Conservation (phyloP, 2,797 vertebrate genomes). For the Amblyopsis hoosieri region DNA sequence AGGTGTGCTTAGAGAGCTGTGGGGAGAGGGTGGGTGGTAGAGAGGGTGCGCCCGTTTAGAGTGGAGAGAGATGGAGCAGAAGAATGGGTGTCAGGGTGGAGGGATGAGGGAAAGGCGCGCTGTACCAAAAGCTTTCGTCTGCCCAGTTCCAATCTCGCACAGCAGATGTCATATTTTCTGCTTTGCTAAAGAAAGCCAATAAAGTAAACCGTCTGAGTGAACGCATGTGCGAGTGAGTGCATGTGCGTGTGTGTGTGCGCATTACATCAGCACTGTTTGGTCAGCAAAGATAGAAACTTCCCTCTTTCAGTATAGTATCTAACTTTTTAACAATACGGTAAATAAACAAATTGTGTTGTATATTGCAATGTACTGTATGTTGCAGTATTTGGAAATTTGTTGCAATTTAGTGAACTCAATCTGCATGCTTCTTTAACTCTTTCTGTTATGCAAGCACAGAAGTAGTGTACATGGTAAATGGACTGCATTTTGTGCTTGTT, state of each 20-base stretch:
- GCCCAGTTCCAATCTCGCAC: conserved; percentile 1
- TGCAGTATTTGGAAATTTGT: too few species aligned
- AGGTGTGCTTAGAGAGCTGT: background rate
- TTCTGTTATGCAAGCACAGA: too few species aligned
- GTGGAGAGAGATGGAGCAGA: conserved; percentile 28
- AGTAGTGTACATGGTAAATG: too few species aligned
- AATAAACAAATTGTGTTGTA: too few species aligned
- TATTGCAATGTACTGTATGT: too few species aligned
- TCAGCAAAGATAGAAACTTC: background rate
- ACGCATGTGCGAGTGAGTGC: background rate
- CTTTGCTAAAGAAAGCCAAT: conserved; percentile 28
- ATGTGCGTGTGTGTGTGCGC: background rate
- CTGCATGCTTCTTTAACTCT: too few species aligned
- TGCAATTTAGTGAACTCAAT: too few species aligned
- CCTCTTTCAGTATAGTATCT: background rate
- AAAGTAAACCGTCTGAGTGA: conserved; percentile 8
- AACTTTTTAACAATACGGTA: too few species aligned
- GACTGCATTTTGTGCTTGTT: too few species aligned
- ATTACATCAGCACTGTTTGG: background rate
- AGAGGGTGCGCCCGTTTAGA: conserved; percentile 23
- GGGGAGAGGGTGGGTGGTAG: conserved; percentile 13
- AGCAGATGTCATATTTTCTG: conserved; percentile 24
- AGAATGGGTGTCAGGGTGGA: conserved; percentile 25
- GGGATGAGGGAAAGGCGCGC: conserved; percentile 1
- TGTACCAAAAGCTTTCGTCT: conserved; percentile 16